Evolutionary conservation across 2,797 vertebrate species (phyloP).

Genomic region (Esox lucius): DNA sequence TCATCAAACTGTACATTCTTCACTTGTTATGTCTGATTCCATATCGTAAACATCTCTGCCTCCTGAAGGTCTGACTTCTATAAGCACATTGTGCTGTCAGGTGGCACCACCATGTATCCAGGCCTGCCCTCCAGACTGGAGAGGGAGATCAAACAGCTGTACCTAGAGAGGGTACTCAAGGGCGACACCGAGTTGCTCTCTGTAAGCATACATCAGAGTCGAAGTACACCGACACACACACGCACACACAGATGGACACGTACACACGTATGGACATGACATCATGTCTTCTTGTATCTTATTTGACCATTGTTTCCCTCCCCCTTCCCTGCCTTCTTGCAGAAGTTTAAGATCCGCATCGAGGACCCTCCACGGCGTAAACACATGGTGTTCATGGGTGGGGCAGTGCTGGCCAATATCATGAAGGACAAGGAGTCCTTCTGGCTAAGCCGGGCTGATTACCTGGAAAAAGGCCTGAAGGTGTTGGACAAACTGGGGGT

Average conservation of each 20-base stretch:
- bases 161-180: conserved; percentile 79
- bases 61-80: conserved; percentile 77
- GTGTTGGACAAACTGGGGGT: conserved; percentile 75
- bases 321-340: conserved; percentile 6
- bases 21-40: background rate
- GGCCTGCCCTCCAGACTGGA: conserved; percentile 82
- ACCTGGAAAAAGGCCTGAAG: conserved; percentile 74
- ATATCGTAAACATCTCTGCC: background rate
- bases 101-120: conserved; percentile 82
- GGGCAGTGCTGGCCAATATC: conserved; percentile 82
- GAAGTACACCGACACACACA: background rate
- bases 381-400: conserved; percentile 83
- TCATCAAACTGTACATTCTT: background rate
- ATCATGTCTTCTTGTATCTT: background rate
- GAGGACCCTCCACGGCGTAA: conserved; percentile 81
- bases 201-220: conserved; percentile 55
- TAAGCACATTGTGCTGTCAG: conserved; percentile 83
- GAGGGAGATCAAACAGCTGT: conserved; percentile 82
- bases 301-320: background rate
- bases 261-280: background rate
- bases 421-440: conserved; percentile 84
- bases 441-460: conserved; percentile 76
- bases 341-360: conserved; percentile 83
- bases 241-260: background rate
- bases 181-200: conserved; percentile 76